These are phyloP conservation scores for Chloroceryle aenea DNA, from an alignment of 2,113 vertebrate genomes.

Conservation along the genomic window DNA sequence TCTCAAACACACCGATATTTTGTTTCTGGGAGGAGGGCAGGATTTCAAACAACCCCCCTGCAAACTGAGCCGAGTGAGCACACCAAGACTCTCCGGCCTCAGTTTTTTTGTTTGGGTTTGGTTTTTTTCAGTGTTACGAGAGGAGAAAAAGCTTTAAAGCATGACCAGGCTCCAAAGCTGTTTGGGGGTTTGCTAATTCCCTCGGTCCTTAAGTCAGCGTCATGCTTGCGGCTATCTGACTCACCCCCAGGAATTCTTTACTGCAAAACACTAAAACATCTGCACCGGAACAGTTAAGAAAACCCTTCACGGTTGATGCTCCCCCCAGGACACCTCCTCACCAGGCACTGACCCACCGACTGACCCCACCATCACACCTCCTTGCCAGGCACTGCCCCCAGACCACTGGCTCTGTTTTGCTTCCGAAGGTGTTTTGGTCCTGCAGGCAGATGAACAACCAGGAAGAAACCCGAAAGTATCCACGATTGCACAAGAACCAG, in stretches of 20 bases:
- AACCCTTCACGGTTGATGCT: accelerated
- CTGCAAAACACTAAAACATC: background rate
- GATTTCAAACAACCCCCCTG: background rate
- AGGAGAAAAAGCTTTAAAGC: background rate
- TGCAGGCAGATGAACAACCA: background rate
- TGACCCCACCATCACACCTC: background rate
- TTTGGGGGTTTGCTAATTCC: background rate
- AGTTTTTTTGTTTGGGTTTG: background rate
- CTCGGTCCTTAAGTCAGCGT: background rate
- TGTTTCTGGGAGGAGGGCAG: background rate
- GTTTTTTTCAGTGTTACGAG: background rate
- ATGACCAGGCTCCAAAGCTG: background rate
- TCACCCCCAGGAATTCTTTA: constrained; percentile 26
- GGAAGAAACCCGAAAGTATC: background rate
- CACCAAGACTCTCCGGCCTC: accelerated
- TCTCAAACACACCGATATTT: background rate
- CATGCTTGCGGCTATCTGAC: background rate
- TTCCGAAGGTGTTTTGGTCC: constrained; percentile 12
- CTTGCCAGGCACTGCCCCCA: accelerated
- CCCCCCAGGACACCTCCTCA: background rate
- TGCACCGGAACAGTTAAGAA: background rate
- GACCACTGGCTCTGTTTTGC: background rate
- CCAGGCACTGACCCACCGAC: background rate
- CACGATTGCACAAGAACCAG: constrained; percentile 56
- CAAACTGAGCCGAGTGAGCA: background rate